Conservation (phyloP, 2,888 invertebrate species). For the Caenorhabditis auriculariae region DNA sequence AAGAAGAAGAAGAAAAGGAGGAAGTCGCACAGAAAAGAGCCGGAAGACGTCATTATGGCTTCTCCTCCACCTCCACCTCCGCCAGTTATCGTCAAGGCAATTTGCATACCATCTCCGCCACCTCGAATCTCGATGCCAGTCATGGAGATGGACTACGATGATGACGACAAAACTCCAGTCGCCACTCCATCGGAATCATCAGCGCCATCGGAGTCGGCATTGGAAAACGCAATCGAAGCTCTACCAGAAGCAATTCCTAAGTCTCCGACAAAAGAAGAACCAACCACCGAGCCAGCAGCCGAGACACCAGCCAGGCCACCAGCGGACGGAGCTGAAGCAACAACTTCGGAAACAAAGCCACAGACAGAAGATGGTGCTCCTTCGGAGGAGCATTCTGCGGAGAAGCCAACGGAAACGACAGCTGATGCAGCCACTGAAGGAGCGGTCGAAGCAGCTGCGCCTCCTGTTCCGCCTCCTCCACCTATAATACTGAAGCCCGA, state of each 20-base stretch:
- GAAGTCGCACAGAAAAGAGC: neutral
- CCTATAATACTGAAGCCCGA: neutral
- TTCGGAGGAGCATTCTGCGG: neutral
- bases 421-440: neutral
- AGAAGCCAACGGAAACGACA: neutral
- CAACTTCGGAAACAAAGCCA: neutral
- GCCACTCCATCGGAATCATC: conserved; percentile 6
- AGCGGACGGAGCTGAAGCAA: neutral
- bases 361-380: neutral
- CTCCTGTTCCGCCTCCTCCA: too few relatives aligned
- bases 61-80: neutral
- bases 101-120: too few relatives aligned
- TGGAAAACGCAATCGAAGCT: neutral
- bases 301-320: neutral
- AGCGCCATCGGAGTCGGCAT: neutral
- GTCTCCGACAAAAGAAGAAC: neutral
- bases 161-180: neutral
- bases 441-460: neutral
- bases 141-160: neutral
- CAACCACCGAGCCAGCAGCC: neutral
- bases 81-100: too few relatives aligned
- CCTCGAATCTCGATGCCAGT: too few relatives aligned
- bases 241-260: neutral
- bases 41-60: neutral
- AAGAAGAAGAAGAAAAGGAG: neutral